Evolutionary conservation across 1,140 invertebrate species (phyloP).

Genomic region (Leptinotarsa undecemlineata): DNA sequence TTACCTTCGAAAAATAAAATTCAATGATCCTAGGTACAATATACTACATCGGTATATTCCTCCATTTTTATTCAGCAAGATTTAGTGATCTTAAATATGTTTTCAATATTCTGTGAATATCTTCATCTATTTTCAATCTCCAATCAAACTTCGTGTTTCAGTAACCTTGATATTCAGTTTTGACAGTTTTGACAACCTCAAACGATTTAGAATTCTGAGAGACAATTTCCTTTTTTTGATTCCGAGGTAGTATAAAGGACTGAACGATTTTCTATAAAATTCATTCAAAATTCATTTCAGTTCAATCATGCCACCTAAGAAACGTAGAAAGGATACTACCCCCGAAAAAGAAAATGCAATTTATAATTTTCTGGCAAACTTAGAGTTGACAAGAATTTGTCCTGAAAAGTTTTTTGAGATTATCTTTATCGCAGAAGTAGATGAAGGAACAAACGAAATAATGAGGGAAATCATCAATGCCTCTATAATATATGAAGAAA

Average conservation of each 20-base stretch:
- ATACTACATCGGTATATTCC: too few relatives aligned
- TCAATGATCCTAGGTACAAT: too few relatives aligned
- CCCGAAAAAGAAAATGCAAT: not conserved
- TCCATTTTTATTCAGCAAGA: too few relatives aligned
- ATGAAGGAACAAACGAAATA: conserved; percentile 17
- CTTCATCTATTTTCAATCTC: too few relatives aligned
- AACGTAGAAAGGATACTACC: not conserved
- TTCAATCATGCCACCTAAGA: not conserved
- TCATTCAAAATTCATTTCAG: not conserved
- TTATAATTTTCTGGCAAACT: not conserved
- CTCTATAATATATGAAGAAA: conserved; percentile 28
- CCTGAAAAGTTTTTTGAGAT: conserved; percentile 35
- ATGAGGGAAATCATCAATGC: conserved; percentile 21
- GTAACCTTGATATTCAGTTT: too few relatives aligned
- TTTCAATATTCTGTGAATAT: too few relatives aligned
- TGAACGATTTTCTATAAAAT: not conserved
- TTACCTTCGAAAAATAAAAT: too few relatives aligned
- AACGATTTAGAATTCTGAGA: not conserved
- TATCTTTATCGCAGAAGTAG: conserved; percentile 21
- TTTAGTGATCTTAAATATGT: too few relatives aligned
- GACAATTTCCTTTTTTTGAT: not conserved
- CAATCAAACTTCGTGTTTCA: too few relatives aligned
- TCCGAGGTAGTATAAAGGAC: not conserved
- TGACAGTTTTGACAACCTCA: conserved; percentile 8
- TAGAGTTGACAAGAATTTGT: conserved; percentile 31